Conservation (phyloP, 2,797 vertebrate species). For the Peromyscus nudipes region DNA sequence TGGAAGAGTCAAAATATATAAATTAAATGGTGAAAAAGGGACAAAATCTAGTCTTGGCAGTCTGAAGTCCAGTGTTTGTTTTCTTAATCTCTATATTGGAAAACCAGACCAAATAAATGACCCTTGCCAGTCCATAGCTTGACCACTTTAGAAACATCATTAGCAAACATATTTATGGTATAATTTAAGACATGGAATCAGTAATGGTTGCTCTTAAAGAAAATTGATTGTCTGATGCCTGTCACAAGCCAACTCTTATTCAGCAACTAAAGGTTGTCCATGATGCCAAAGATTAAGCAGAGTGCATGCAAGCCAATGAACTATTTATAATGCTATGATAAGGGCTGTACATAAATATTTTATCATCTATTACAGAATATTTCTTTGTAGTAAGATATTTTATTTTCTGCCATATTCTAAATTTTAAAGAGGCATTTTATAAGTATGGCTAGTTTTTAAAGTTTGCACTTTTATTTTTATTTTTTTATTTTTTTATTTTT, state of each 20-base stretch:
- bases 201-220: conserved; percentile 62
- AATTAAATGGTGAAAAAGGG: background rate
- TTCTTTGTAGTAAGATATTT: conserved; percentile 46
- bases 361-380: background rate
- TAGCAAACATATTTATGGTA: conserved; percentile 57
- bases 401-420: background rate
- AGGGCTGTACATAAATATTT: conserved; percentile 42
- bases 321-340: conserved; percentile 59
- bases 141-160: conserved; percentile 41
- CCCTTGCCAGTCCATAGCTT: background rate
- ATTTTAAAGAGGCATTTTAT: background rate
- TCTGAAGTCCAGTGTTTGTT: background rate
- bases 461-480: background rate
- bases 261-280: conserved; percentile 42
- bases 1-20: background rate
- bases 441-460: background rate
- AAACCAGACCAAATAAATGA: conserved; percentile 10
- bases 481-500: no score
- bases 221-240: conserved; percentile 63
- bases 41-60: background rate
- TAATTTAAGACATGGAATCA: conserved; percentile 60
- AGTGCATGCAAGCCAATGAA: background rate
- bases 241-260: conserved; percentile 60
- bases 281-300: background rate
- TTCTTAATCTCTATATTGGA: background rate